phyloP scores from a whole-genome alignment of 1,140 invertebrate genomes.

The Lucilia sericata region DNA sequence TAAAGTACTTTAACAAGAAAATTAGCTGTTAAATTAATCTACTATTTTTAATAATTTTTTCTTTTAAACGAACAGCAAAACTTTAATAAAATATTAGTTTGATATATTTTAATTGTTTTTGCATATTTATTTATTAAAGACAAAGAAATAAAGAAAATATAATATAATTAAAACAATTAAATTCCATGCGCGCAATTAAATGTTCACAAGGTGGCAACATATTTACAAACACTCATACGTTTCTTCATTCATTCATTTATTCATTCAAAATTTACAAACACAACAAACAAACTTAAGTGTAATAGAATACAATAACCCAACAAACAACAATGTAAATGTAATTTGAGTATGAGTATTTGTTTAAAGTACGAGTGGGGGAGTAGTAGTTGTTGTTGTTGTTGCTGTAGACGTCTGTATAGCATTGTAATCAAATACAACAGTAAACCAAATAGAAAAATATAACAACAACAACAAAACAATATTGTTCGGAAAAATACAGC shows the following conservation, averaged over 20 bases:
- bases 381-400: neutral
- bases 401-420: constrained; percentile 13
- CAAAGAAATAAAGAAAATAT: too few relatives aligned
- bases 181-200: constrained; percentile 41
- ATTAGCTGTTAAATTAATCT: too few relatives aligned
- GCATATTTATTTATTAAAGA: neutral
- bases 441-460: constrained; percentile 14
- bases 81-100: too few relatives aligned
- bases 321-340: constrained; percentile 18
- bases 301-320: constrained; percentile 15
- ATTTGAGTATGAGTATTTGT: neutral
- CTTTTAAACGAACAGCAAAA: too few relatives aligned
- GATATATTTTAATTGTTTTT: neutral
- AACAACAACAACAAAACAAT: neutral
- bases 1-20: too few relatives aligned
- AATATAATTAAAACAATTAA: constrained; percentile 43
- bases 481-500: neutral
- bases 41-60: too few relatives aligned
- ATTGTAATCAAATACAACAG: constrained; percentile 24
- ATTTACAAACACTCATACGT: neutral
- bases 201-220: neutral
- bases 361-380: neutral
- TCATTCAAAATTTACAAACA: neutral
- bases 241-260: neutral
- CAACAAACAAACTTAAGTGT: constrained; percentile 8